Evolutionary conservation across 2,888 invertebrate species (phyloP).

Genomic region (Clostera curtula): DNA sequence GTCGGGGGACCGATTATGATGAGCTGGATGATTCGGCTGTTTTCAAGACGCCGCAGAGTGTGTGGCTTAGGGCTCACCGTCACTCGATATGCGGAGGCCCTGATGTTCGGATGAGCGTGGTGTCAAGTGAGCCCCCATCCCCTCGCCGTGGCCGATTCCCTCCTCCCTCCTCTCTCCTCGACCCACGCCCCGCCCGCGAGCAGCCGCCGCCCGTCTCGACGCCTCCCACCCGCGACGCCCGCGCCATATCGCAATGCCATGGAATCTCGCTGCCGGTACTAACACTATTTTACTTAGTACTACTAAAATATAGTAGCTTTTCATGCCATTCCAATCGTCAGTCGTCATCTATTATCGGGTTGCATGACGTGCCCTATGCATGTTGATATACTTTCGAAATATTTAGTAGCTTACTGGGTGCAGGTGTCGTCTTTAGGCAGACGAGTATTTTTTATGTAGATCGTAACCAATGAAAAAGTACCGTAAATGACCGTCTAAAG

Average conservation of each 20-base stretch:
- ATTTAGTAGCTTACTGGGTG: conserved; percentile 37
- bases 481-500: too few species aligned
- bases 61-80: conserved; percentile 51
- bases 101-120: conserved; percentile 27
- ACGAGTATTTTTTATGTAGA: too few species aligned
- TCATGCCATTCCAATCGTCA: conserved; percentile 37
- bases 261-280: conserved; percentile 76
- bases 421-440: too few species aligned
- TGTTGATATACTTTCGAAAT: conserved; percentile 30
- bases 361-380: conserved; percentile 17
- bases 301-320: conserved; percentile 59
- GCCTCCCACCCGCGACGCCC: conserved; percentile 61
- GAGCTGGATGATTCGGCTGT: conserved; percentile 57
- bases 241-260: conserved; percentile 70
- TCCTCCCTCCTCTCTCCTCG: conserved; percentile 23
- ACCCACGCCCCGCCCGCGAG: conserved; percentile 43
- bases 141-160: conserved; percentile 19
- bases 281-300: conserved; percentile 72
- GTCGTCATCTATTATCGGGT: conserved; percentile 25
- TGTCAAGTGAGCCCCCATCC: conserved; percentile 9
- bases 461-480: too few species aligned
- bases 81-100: conserved; percentile 52
- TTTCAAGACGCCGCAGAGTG: conserved; percentile 62
- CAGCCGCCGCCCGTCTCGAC: conserved; percentile 55
- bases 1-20: conserved; percentile 37